Conservation (phyloP, 2,113 vertebrate species). For the Ailurus styani region DNA sequence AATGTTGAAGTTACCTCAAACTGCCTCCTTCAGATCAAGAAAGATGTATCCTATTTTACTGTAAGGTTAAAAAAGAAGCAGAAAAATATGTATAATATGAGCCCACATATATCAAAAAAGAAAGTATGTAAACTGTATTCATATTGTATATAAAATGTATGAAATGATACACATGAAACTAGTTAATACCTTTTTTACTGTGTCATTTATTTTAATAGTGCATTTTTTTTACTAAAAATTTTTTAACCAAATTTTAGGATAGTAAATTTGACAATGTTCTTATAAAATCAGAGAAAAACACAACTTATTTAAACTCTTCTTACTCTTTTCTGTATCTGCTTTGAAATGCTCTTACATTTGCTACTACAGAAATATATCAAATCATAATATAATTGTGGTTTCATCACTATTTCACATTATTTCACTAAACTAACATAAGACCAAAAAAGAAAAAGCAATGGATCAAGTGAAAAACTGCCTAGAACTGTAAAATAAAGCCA, state of each 20-base stretch:
- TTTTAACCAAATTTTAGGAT: conserved; percentile 2
- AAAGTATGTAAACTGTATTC: not conserved
- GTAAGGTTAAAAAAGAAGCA: conserved; percentile 13
- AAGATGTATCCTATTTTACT: not conserved
- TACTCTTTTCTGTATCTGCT: not conserved
- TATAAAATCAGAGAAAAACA: not conserved
- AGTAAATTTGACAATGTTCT: not conserved
- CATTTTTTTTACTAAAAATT: not conserved
- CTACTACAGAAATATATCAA: not conserved
- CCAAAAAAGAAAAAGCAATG: not conserved
- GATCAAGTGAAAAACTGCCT: not conserved
- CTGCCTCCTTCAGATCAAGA: conserved; percentile 34
- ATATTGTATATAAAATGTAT: not conserved
- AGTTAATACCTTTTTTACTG: not conserved
- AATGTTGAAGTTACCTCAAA: conserved; percentile 6
- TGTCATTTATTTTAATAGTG: not conserved
- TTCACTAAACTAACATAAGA: conserved; percentile 23
- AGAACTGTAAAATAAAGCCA: not conserved
- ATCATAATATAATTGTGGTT: not conserved
- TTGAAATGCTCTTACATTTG: conserved; percentile 8
- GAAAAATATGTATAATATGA: not conserved
- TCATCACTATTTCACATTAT: not conserved
- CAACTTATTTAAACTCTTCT: not conserved
- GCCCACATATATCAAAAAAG: not conserved
- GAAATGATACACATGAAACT: not conserved